These are phyloP conservation scores for Antechinus stuartii DNA, from an alignment of 2,113 vertebrate species.

Conservation along the genomic window DNA sequence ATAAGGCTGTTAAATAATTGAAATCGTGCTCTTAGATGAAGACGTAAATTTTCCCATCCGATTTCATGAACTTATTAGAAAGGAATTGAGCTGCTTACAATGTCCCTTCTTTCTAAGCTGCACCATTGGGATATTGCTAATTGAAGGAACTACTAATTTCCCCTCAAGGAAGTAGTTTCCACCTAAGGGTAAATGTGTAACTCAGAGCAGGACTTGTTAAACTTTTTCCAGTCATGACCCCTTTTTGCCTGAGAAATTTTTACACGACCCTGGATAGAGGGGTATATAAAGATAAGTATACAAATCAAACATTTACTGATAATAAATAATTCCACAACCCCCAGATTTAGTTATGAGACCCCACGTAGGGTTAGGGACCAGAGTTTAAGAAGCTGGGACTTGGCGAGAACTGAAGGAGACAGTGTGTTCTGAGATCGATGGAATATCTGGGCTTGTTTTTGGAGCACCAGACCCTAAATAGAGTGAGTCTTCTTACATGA, in stretches of 20 bases:
- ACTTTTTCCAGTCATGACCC: no score
- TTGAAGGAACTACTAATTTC: not conserved
- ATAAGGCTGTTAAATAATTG: not conserved
- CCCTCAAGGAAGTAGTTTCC: not conserved
- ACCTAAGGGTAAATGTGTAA: not conserved
- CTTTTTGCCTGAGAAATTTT: no score
- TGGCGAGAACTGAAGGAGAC: not conserved
- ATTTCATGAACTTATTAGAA: not conserved
- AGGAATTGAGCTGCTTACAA: not conserved
- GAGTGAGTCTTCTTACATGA: constrained; percentile 55
- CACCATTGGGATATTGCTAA: constrained; percentile 5
- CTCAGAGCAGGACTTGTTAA: no score
- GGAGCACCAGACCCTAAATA: constrained; percentile 68
- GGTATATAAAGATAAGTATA: no score
- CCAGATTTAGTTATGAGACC: no score
- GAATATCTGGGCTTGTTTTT: constrained; percentile 72
- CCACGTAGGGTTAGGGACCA: no score
- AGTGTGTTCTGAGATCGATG: constrained; percentile 57
- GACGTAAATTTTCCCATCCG: not conserved
- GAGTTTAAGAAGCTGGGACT: not conserved
- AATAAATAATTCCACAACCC: no score
- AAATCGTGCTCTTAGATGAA: not conserved
- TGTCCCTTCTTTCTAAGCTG: not conserved
- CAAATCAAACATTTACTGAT: no score
- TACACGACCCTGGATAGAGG: no score